A percentile compares a stretch with the other conserved stretches of the same genome.
These are phyloP conservation scores for Ivindomyrus marchei DNA, from an alignment of 2,113 vertebrate genomes.

Conservation along the genomic window DNA sequence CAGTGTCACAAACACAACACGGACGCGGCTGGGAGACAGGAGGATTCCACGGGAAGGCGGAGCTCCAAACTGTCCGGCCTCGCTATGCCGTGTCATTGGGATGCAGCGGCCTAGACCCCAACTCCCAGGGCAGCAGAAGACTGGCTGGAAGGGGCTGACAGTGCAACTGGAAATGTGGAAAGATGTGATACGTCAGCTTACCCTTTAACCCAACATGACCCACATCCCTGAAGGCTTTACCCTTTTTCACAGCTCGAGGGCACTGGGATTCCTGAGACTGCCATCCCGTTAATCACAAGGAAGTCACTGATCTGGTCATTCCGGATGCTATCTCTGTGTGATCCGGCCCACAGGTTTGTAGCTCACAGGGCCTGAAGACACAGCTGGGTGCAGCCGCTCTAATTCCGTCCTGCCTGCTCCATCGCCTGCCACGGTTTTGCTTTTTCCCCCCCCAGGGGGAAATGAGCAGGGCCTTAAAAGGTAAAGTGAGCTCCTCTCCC, in stretches of 20 bases:
- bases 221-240: not conserved
- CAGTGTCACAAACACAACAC: not conserved
- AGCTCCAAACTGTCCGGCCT: not conserved
- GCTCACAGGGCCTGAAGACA: conserved; percentile 10
- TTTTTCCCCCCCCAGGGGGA: conserved; percentile 2
- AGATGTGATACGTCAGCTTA: not conserved
- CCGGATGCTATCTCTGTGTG: not conserved
- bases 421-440: conserved; percentile 21
- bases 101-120: not conserved
- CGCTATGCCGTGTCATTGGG: not conserved
- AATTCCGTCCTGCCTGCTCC: conserved; percentile 7
- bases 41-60: not conserved
- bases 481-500: conserved; percentile 27
- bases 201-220: not conserved
- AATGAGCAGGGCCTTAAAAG: conserved; percentile 45
- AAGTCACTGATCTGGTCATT: not conserved
- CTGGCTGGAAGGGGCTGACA: not conserved
- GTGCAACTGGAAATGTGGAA: not conserved
- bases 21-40: not conserved
- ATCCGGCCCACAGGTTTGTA: not conserved
- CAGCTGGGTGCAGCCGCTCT: conserved; percentile 29
- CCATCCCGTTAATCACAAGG: not conserved
- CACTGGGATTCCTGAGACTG: not conserved
- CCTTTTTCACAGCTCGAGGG: not conserved
- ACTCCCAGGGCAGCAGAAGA: not conserved